Evolutionary conservation across 2,797 vertebrate genomes (phyloP), one percentile per base, ranked within the genome.

Genomic region (Urophycis tenuis): DNA sequence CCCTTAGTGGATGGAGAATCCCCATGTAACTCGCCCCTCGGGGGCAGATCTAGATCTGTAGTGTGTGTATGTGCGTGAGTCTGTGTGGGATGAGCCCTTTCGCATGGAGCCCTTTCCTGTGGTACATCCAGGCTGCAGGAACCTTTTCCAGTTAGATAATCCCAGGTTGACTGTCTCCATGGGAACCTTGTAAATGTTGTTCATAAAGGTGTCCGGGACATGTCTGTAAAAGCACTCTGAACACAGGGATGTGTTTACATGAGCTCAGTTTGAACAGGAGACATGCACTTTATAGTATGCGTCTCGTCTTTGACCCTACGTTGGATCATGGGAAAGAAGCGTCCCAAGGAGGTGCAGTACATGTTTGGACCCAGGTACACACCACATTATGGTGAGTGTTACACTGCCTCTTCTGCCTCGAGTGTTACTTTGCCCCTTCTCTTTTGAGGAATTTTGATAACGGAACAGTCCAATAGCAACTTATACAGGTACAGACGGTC

Each of bases 161-260:
- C 53, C 53, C 53, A 60, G 53, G 53, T 60, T 17, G 53, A n/a
- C 22, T 25, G 53, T 60, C 53, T 60, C 53, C 53, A 60, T 60
- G 53, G 53, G n/a, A 60, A 60, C 80, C 82, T 87, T 78, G 74
- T 75, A 34, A 22, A 71, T 80, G 78, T 85, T 78, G 82, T 49
- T 19, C 67, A 5, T 76, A 73, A 80, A 81, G 49, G 69, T 81
- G 72, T 25, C 1, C 0, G 3, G 60, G 67, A n/a, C 15, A 15
- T 53, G 71, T 60, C 70, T 83, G 80, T 69, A 34, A 74, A 84
- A 81, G 32, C 5, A 30, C 74, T 84, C 75, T 25, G 73, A 70
- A 71, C 36, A 31, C 25, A 69, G 31, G 67, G 75, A 80, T 76
- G 30, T 39, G n/a, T 73, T 76, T 22, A 76, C 39, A 76, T 10